Evolutionary conservation across 2,113 vertebrate genomes (phyloP).

Genomic region (Rhodinocichla rosea): DNA sequence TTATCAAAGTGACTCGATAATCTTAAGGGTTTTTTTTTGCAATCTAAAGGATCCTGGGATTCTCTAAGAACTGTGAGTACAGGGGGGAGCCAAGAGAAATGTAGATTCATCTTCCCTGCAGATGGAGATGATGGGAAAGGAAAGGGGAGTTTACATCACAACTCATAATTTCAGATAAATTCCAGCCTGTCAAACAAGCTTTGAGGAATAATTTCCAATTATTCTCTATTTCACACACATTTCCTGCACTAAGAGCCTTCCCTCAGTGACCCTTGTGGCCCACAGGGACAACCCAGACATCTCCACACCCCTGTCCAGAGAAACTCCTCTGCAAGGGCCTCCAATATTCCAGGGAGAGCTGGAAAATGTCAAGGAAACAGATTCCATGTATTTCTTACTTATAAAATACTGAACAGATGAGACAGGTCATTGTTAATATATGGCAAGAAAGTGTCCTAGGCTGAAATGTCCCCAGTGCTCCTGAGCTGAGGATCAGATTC

Average conservation of each 20-base stretch:
- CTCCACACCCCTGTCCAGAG: neutral
- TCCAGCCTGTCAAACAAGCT: neutral
- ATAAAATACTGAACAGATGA: neutral
- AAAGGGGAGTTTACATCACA: neutral
- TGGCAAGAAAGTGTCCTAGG: neutral
- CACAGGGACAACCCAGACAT: neutral
- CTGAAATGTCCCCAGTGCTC: neutral
- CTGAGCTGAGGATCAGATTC: neutral
- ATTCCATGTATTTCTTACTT: neutral
- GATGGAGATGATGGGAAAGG: neutral
- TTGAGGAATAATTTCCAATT: neutral
- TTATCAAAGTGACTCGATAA: neutral
- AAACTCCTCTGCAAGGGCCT: neutral
- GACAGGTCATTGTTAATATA: neutral
- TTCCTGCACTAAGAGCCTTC: neutral
- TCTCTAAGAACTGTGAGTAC: neutral
- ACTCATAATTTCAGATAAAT: neutral
- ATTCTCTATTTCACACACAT: neutral
- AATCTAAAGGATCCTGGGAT: neutral
- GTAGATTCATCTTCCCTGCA: neutral
- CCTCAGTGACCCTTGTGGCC: neutral
- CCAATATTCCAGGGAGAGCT: neutral
- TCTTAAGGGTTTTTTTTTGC: neutral
- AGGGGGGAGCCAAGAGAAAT: neutral
- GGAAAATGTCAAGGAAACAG: neutral